Evolutionary conservation across 2,888 invertebrate species (phyloP).

Genomic region (Ectropis crepuscularia): DNA sequence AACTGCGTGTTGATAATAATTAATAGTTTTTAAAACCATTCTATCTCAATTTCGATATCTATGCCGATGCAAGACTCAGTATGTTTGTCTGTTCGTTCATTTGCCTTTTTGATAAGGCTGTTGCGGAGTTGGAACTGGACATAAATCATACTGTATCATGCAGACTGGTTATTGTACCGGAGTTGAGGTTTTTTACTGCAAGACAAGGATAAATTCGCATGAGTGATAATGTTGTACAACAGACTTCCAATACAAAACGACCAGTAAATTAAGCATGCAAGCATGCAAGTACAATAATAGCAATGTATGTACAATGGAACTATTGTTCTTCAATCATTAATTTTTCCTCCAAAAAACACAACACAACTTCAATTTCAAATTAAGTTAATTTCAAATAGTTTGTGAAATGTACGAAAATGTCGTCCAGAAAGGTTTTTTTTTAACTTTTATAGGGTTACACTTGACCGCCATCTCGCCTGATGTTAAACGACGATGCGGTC

Average conservation of each 20-base stretch:
- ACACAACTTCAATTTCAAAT: too few relatives aligned
- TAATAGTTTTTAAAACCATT: conserved; percentile 5
- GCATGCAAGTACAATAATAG: too few relatives aligned
- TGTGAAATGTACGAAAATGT: too few relatives aligned
- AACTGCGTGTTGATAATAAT: conserved; percentile 2
- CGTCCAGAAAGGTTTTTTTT: too few relatives aligned
- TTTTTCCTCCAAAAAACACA: too few relatives aligned
- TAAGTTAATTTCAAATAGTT: too few relatives aligned
- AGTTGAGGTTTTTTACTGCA: conserved; percentile 26
- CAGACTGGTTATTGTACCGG: conserved; percentile 24
- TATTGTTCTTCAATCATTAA: too few relatives aligned
- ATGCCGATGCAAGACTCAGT: conserved; percentile 22
- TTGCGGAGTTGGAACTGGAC: conserved; percentile 28
- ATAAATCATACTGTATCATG: conserved; percentile 40
- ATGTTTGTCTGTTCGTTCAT: conserved; percentile 29
- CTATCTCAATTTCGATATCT: conserved; percentile 15
- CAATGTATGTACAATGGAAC: too few relatives aligned
- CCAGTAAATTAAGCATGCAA: too few relatives aligned
- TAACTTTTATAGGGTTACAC: too few relatives aligned
- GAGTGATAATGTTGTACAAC: conserved; percentile 1
- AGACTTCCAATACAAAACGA: background rate
- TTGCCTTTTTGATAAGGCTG: conserved; percentile 38
- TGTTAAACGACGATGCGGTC: too few relatives aligned
- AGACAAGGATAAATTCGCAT: conserved; percentile 27
- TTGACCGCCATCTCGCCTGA: too few relatives aligned